Conservation (phyloP, 2,888 invertebrate species). For the Melanostoma mellinum region DNA sequence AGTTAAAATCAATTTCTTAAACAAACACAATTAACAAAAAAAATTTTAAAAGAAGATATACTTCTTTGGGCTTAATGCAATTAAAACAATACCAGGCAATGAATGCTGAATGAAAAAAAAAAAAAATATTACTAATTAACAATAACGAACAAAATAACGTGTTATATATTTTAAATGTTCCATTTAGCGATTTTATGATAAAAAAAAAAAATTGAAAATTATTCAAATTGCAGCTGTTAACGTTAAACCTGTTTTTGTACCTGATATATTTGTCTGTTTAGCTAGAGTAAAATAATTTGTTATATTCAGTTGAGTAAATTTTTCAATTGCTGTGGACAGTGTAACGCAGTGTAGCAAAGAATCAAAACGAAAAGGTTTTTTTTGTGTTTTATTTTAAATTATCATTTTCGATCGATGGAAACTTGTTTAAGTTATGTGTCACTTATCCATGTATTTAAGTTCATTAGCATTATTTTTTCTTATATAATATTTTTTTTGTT, state of each 20-base stretch:
- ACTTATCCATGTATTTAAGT: constrained; percentile 28
- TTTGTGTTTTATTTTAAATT: constrained; percentile 44
- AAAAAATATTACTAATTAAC: constrained; percentile 7
- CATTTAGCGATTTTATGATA: constrained; percentile 36
- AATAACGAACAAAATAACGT: constrained; percentile 51
- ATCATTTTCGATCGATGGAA: constrained; percentile 43
- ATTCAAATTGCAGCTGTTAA: constrained; percentile 58
- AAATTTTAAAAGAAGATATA: constrained; percentile 27
- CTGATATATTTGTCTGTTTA: constrained; percentile 68
- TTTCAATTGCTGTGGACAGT: constrained; percentile 77
- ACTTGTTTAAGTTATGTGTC: constrained; percentile 20
- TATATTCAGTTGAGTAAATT: constrained; percentile 57
- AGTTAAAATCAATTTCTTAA: constrained; percentile 33
- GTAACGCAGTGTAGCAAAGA: constrained; percentile 76
- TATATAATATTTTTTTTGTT: constrained; percentile 15
- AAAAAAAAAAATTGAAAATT: constrained; percentile 9
- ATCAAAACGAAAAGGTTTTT: constrained; percentile 63
- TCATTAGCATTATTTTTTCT: constrained; percentile 16
- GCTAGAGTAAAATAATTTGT: constrained; percentile 62
- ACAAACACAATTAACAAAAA: constrained; percentile 43
- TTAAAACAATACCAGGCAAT: constrained; percentile 48
- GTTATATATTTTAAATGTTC: constrained; percentile 52
- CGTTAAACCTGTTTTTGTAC: constrained; percentile 66
- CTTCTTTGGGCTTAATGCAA: constrained; percentile 49
- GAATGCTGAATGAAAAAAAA: constrained; percentile 51